These are phyloP conservation scores for Xanthorhoe designata DNA, from an alignment of 2,888 invertebrate species.

Conservation along the genomic window DNA sequence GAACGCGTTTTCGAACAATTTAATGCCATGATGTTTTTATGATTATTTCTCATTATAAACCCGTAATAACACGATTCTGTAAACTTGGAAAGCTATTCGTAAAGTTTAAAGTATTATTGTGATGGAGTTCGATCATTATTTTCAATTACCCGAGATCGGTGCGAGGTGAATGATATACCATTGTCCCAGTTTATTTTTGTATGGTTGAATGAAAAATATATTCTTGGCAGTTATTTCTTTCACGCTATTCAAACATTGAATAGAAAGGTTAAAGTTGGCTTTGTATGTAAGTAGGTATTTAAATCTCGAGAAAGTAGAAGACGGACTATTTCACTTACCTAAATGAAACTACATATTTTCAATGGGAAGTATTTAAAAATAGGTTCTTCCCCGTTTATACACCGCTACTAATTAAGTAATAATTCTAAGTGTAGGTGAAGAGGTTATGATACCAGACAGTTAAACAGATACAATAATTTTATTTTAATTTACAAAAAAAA, in stretches of 20 bases:
- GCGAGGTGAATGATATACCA: constrained; percentile 58
- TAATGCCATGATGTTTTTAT: constrained; percentile 30
- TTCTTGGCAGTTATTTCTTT: constrained; percentile 31
- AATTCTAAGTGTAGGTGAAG: no score
- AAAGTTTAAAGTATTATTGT: constrained; percentile 70
- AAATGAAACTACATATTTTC: no score
- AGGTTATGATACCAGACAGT: no score
- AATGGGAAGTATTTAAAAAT: no score
- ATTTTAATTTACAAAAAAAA: no score
- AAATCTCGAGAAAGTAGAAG: neutral
- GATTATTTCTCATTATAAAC: constrained; percentile 31
- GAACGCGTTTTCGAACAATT: constrained; percentile 59
- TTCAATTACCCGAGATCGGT: constrained; percentile 75
- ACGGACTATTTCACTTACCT: no score
- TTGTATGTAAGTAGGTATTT: neutral
- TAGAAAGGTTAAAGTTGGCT: neutral
- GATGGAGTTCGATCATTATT: constrained; percentile 79
- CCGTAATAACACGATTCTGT: constrained; percentile 27
- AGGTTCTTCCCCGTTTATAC: no score
- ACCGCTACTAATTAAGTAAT: no score
- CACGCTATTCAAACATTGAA: constrained; percentile 25
- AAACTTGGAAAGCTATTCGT: constrained; percentile 29
- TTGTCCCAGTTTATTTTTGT: constrained; percentile 70
- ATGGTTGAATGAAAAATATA: constrained; percentile 34
- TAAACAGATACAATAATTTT: no score